Conservation (phyloP, 1,140 invertebrate species). For the Frieseomelitta varia region DNA sequence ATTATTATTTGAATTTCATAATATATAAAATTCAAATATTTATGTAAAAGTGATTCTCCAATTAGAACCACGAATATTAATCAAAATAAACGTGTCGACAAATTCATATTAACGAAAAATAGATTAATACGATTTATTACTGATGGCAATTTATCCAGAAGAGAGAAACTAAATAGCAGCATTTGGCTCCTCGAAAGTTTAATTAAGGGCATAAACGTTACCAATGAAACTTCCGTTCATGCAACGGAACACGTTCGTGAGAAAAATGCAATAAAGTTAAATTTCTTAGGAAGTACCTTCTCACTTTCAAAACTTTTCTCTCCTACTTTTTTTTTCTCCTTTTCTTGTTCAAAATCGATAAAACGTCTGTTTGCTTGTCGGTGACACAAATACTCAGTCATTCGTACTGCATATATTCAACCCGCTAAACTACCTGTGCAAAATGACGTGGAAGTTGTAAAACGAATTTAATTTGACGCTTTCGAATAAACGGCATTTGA, state of each 20-base stretch:
- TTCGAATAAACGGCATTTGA: conserved; percentile 8
- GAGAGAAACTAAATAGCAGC: conserved; percentile 1
- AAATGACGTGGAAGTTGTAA: no score
- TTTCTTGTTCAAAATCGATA: neutral
- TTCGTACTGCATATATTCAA: neutral
- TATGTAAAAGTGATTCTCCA: neutral
- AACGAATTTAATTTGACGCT: neutral
- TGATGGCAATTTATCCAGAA: neutral
- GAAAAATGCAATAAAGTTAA: conserved; percentile 15
- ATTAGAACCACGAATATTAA: neutral
- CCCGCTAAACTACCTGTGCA: no score
- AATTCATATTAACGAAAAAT: neutral
- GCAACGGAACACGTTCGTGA: neutral
- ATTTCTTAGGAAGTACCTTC: conserved; percentile 10
- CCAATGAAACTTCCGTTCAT: conserved; percentile 11
- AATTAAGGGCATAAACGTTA: conserved; percentile 34
- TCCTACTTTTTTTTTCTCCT: neutral
- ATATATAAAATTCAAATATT: neutral
- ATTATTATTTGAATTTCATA: no score
- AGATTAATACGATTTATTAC: neutral
- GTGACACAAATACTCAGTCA: no score
- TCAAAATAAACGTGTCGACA: neutral
- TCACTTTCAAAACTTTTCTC: conserved; percentile 9
- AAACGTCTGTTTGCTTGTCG: neutral
- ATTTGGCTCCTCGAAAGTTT: conserved; percentile 29